These are phyloP conservation scores for Platycheirus albimanus DNA, from an alignment of 2,888 invertebrate genomes.

Conservation along the genomic window DNA sequence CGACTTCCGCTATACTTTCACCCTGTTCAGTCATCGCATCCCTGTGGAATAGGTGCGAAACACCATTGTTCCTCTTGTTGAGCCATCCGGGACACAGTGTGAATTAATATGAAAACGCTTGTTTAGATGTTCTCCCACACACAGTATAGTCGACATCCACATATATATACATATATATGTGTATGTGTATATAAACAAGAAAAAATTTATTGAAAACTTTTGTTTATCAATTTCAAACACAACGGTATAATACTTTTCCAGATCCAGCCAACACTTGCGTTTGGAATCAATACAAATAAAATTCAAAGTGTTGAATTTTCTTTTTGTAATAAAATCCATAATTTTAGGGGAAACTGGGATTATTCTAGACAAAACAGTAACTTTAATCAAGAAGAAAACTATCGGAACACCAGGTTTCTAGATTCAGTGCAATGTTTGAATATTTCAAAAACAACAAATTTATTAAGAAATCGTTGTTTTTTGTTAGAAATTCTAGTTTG, in stretches of 20 bases:
- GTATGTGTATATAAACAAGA: conserved; percentile 5
- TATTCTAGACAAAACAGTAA: too few relatives aligned
- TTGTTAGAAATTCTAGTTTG: too few relatives aligned
- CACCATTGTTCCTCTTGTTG: conserved; percentile 48
- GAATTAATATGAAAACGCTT: conserved; percentile 51
- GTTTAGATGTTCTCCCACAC: conserved; percentile 49
- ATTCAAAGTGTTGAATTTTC: too few relatives aligned
- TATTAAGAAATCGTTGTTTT: too few relatives aligned
- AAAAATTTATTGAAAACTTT: conserved; percentile 56
- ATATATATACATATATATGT: too few relatives aligned
- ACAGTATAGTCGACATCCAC: neutral
- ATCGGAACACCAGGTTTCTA: too few relatives aligned
- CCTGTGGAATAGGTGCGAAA: conserved; percentile 46
- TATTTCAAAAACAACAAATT: too few relatives aligned
- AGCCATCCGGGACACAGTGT: conserved; percentile 51
- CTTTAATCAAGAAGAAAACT: too few relatives aligned
- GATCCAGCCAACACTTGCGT: neutral
- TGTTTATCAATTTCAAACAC: conserved; percentile 45
- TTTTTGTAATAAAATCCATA: too few relatives aligned
- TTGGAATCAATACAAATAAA: neutral
- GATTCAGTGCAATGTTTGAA: too few relatives aligned
- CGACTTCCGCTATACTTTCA: conserved; percentile 43
- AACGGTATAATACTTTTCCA: conserved; percentile 17
- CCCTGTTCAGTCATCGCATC: neutral
- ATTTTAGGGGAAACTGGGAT: too few relatives aligned